Percentiles rank a stretch among this genome's conserved stretches.
Evolutionary conservation across 2,113 vertebrate species (phyloP).

Genomic region (Clarias macrocephalus): DNA sequence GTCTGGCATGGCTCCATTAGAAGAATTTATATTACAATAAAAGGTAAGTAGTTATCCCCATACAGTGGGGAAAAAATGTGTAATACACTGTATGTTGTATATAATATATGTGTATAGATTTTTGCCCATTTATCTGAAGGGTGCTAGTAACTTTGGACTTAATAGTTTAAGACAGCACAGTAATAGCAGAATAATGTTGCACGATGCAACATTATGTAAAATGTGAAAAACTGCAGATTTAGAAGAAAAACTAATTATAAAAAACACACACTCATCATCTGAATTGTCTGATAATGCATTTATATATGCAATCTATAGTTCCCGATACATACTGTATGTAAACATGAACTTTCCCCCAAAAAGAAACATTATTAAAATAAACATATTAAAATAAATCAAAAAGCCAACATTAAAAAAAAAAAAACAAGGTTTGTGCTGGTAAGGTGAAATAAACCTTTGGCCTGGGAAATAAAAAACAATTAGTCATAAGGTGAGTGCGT

Average conservation of each 20-base stretch:
- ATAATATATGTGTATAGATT: no score
- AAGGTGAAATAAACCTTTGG: constrained; percentile 71
- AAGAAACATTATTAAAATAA: constrained; percentile 47
- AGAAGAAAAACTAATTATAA: background rate
- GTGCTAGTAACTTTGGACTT: background rate
- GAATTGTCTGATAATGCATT: constrained; percentile 68
- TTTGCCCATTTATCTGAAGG: background rate
- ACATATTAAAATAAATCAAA: constrained; percentile 57
- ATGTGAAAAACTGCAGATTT: background rate
- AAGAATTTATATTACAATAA: background rate
- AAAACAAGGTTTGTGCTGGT: constrained; percentile 67
- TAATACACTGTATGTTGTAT: background rate
- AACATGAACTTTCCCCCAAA: constrained; percentile 70
- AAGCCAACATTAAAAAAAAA: constrained; percentile 56
- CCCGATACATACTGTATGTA: constrained; percentile 72
- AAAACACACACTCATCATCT: background rate
- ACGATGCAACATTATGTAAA: background rate
- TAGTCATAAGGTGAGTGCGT: constrained; percentile 20
- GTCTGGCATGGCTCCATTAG: background rate
- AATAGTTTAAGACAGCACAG: background rate
- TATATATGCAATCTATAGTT: constrained; percentile 76
- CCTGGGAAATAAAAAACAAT: constrained; percentile 63
- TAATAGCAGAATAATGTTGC: background rate
- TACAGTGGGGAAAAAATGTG: background rate
- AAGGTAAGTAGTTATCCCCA: background rate